Conservation (phyloP, 2,888 invertebrate genomes). For the Campopleginae sp. region DNA sequence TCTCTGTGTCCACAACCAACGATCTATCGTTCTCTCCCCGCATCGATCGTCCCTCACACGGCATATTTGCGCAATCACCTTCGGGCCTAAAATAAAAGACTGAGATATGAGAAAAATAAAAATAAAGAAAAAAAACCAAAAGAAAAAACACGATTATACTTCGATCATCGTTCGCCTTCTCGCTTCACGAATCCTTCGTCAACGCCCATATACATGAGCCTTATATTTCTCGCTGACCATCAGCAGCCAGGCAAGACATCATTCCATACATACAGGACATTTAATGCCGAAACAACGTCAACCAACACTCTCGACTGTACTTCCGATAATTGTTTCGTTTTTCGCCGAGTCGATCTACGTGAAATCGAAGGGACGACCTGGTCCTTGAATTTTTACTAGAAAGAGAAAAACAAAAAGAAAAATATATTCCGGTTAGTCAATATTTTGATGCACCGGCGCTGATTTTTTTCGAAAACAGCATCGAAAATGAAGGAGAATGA, state of each 20-base stretch:
- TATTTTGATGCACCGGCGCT: too few relatives aligned
- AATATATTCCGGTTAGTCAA: too few relatives aligned
- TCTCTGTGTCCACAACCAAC: slow-evolving; percentile 61
- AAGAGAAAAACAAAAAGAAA: background rate
- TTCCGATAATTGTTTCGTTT: background rate
- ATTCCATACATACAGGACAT: slow-evolving; percentile 19
- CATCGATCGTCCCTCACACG: slow-evolving; percentile 53
- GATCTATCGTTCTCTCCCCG: slow-evolving; percentile 61
- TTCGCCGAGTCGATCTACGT: background rate
- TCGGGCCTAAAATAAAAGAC: slow-evolving; percentile 35
- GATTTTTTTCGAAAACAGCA: too few relatives aligned
- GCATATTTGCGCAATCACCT: slow-evolving; percentile 45
- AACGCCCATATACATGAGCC: slow-evolving; percentile 50
- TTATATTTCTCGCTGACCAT: slow-evolving; percentile 59
- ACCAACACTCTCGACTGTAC: background rate
- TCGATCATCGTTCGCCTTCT: slow-evolving; percentile 60
- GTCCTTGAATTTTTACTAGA: too few relatives aligned
- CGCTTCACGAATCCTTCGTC: slow-evolving; percentile 60
- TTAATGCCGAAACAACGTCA: slow-evolving; percentile 16
- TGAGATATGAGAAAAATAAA: slow-evolving; percentile 2
- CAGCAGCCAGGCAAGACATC: slow-evolving; percentile 50
- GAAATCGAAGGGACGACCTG: too few relatives aligned
- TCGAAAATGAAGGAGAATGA: too few relatives aligned
- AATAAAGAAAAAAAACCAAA: slow-evolving; percentile 24
- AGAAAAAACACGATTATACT: slow-evolving; percentile 55